Evolutionary conservation across 2,113 vertebrate genomes (phyloP).

Genomic region (Falcunculus frontatus): DNA sequence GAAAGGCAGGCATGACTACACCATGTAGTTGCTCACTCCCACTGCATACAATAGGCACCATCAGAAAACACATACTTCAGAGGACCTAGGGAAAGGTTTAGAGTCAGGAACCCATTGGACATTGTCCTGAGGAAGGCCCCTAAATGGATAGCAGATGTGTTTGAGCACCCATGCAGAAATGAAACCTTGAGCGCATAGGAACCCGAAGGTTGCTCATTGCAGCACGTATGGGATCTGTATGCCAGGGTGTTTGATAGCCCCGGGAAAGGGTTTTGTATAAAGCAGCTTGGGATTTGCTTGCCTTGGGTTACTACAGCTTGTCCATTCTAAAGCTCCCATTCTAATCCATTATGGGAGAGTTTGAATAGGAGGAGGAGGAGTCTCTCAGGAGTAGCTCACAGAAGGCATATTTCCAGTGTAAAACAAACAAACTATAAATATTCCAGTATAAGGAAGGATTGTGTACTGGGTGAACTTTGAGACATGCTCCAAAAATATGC

Average conservation of each 20-base stretch:
- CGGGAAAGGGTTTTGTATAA: neutral
- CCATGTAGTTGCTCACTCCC: neutral
- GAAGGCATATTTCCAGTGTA: conserved; percentile 12
- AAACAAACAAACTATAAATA: conserved; percentile 41
- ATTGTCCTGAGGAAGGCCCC: neutral
- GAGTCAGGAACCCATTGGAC: neutral
- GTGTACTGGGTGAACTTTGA: neutral
- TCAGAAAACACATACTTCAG: neutral
- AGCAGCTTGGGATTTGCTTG: neutral
- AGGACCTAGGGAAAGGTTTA: neutral
- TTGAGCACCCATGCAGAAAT: neutral
- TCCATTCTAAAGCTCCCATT: neutral
- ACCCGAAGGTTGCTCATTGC: neutral
- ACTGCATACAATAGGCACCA: neutral
- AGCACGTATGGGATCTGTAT: fast-evolving
- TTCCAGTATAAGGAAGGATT: conserved; percentile 28
- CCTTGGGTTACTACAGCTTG: neutral
- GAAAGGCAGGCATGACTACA: neutral
- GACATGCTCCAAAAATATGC: conserved; percentile 39
- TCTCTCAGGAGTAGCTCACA: neutral
- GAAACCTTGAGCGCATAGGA: neutral
- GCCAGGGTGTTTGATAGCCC: neutral
- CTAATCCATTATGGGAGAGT: neutral
- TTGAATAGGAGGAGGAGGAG: neutral
- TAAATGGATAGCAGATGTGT: neutral